Base-by-base conservation (phyloP, 1,140 invertebrate species). In the Dreissena polymorpha region DNA sequence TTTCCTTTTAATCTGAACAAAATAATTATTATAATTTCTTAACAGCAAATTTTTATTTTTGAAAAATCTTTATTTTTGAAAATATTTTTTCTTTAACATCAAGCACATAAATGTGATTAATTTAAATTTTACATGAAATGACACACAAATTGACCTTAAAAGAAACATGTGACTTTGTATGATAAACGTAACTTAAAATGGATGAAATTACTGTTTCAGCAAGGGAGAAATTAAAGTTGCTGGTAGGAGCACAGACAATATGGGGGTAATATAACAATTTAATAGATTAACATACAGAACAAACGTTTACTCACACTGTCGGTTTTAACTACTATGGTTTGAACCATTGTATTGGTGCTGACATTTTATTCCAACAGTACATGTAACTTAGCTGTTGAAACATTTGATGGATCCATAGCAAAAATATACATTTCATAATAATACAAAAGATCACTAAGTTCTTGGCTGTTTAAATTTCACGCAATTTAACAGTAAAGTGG, bases 211-310 rank as follows among this genome's bases (percentile, higher is more conserved):
- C 69, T 49, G n/a, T 88, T 88, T 68, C 60, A 92, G 91, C 92
- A n/a, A 86, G 91, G 68, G 70, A 87, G 64, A 68, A 78, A 39
- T 79, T 91, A 55, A 84, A 87, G 55, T 51, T 78, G 18, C 77
- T 86, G 53, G 88, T 92, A 70, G 91, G 91, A 60, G 88, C 89
- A 49, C 83, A 86, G 29, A 84, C 85, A 55, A 67, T 86, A 67
- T 91, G 86, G 84, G 86, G 70, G 84, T 86, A 76, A 27, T 60
- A n/a, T 60, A 6, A 23, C 18, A 12, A 55, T 18, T 55, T 60
- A 23, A 2, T 60, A 60, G 10, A 60, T 23, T 2, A n/a, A 60
- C 2, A 23, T n/a, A 23, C 16, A 18, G 16, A 23, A 60, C 3
- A 60, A n/a, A 5, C 21, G 3, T n/a, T 60, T 60, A 12, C 16